These are phyloP conservation scores for Apamea monoglypha DNA, from an alignment of 2,888 invertebrate species.

Conservation along the genomic window DNA sequence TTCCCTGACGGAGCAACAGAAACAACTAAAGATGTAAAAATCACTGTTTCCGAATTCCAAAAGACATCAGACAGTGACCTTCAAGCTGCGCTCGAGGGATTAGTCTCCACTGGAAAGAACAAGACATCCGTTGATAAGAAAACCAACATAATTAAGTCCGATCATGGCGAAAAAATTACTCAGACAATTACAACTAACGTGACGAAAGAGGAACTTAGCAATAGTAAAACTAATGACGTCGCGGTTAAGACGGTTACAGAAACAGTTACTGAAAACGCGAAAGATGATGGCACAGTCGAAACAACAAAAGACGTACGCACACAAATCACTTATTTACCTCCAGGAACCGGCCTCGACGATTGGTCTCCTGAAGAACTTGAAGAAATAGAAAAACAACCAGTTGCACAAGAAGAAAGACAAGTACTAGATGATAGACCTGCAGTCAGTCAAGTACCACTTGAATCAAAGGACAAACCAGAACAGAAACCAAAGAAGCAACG, in stretches of 20 bases:
- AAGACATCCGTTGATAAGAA: conserved; percentile 87
- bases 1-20: conserved; percentile 90
- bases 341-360: conserved; percentile 85
- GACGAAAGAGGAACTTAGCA: conserved; percentile 86
- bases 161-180: conserved; percentile 85
- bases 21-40: conserved; percentile 89
- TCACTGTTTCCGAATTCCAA: conserved; percentile 88
- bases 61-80: conserved; percentile 85
- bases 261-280: conserved; percentile 86
- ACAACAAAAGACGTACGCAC: conserved; percentile 88
- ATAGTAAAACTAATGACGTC: conserved; percentile 81
- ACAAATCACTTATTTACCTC: conserved; percentile 87
- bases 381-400: conserved; percentile 81
- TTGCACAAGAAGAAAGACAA: conserved; percentile 72
- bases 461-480: conserved; percentile 73
- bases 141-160: conserved; percentile 85
- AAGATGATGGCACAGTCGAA: conserved; percentile 84
- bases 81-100: conserved; percentile 87
- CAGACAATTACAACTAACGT: conserved; percentile 85
- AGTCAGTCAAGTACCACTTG: conserved; percentile 72
- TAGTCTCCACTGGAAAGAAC: conserved; percentile 83
- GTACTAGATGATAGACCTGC: conserved; percentile 72
- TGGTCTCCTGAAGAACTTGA: conserved; percentile 86
- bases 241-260: conserved; percentile 87
- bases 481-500: conserved; percentile 81